Conservation (phyloP, 2,888 invertebrate species). For the Lepidochitona cinerea region DNA sequence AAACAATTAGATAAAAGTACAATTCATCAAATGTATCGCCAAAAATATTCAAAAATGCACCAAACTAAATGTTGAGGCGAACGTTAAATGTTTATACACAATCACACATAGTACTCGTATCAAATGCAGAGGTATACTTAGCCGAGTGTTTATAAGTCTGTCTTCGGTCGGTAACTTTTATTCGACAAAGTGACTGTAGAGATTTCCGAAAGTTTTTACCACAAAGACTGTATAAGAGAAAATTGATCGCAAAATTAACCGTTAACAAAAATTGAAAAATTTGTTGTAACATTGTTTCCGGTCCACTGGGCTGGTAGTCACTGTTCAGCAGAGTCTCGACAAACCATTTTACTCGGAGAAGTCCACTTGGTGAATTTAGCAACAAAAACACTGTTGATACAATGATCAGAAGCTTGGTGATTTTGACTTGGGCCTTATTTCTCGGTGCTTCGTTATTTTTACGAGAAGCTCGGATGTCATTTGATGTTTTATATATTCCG, state of each 20-base stretch:
- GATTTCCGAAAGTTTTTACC: slow-evolving; percentile 3
- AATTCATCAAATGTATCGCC: too few relatives aligned
- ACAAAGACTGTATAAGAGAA: slow-evolving; percentile 5
- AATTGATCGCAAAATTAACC: slow-evolving; percentile 5
- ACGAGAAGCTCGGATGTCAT: background rate
- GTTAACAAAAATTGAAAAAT: slow-evolving; percentile 3
- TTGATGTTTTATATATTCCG: background rate
- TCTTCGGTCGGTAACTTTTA: background rate
- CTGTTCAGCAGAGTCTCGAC: background rate
- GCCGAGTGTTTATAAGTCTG: background rate
- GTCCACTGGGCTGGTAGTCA: background rate
- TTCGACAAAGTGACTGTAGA: background rate
- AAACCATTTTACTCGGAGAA: background rate
- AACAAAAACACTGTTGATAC: background rate
- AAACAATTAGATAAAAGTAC: too few relatives aligned
- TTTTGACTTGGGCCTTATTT: slow-evolving; percentile 1
- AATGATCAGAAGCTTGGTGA: background rate
- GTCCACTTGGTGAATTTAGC: slow-evolving; percentile 2
- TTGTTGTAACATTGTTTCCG: background rate
- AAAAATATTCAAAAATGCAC: too few relatives aligned
- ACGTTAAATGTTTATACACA: background rate
- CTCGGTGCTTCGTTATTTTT: background rate
- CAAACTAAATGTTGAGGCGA: too few relatives aligned
- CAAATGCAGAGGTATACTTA: background rate
- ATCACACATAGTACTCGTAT: slow-evolving; percentile 1